phyloP scores from a whole-genome alignment of 2,888 invertebrate genomes.

The Ellobium chinense region DNA sequence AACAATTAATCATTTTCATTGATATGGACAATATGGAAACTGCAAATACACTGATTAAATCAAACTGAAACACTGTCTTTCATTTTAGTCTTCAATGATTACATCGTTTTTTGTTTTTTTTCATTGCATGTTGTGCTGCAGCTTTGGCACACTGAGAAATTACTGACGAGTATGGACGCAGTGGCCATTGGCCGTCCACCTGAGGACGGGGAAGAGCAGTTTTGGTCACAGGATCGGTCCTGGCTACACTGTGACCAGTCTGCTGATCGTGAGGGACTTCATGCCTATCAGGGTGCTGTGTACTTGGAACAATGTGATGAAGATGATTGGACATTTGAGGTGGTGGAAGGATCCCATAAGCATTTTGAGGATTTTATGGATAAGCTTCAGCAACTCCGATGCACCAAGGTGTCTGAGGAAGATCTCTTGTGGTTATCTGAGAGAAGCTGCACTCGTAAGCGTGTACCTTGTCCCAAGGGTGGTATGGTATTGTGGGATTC shows the following conservation, averaged over 20 bases:
- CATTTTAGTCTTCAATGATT: no score
- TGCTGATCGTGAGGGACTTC: conserved; percentile 63
- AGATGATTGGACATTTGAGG: conserved; percentile 61
- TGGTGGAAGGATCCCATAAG: conserved; percentile 57
- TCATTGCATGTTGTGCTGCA: no score
- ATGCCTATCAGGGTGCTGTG: conserved; percentile 62
- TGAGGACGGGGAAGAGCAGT: conserved; percentile 62
- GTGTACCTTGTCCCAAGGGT: conserved; percentile 69
- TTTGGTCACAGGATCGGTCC: conserved; percentile 50
- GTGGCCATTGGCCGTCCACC: conserved; percentile 73
- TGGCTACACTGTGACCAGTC: conserved; percentile 72
- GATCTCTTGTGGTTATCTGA: conserved; percentile 58
- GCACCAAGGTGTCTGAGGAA: conserved; percentile 47
- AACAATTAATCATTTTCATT: no score
- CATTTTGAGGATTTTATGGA: conserved; percentile 38
- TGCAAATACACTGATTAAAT: no score
- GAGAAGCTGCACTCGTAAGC: conserved; percentile 57
- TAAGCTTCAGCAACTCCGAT: background rate
- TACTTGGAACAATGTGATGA: conserved; percentile 59
- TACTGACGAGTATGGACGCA: conserved; percentile 69
- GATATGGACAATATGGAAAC: no score
- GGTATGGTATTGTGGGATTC: conserved; percentile 75
- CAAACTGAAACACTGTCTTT: no score
- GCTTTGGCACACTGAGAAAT: conserved; percentile 70
- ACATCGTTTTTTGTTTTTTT: no score